Base-by-base conservation (phyloP, 2,888 invertebrate species). In the Drosophila gaucha region DNA sequence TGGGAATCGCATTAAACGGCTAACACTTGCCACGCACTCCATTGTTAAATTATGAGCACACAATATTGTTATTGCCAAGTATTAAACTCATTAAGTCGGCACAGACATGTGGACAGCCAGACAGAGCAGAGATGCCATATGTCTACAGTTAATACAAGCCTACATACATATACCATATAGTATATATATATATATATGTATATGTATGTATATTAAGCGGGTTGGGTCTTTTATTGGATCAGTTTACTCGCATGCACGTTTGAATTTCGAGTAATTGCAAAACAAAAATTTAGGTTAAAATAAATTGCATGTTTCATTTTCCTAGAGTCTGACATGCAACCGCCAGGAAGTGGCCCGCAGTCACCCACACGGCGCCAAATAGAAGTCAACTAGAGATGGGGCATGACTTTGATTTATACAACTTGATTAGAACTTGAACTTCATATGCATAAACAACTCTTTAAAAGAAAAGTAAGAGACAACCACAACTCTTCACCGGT, bases 271-370 rank as follows among this genome's bases (percentile, higher is more conserved):
- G 56, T 54, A 55, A 74, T 66, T 62, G 78, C 58, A 49, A 67
- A 62, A 63, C 36, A 59, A 51, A 52, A 77, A 83, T 86, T 77
- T 79, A 67, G 83, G 83, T 77, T 86, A 77, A 72, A 77, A 79
- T 70, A 79, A 82, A 82, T 86, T 80, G 67, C 79, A 78, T 78
- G 86, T 80, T 85, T 67, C 76, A 54, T 67, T 72, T 62, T 57
- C 35, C 18, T 22, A 49, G 39, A 52, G 43, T 35, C 26, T 57
- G 31, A 44, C 67, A 63, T 71, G 65, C 77, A 50, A 67, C 60
- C 58, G 54, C 31, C 49, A 38, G 66, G 66, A 69, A 54, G 33
- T 44, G 46, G 44, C 36, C 54, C 36, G 20, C 52, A 59, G 22
- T 49, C 51, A 60, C 57, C 58, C 63, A 38, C 56, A 57, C 46